A percentile compares a stretch with the other conserved stretches of the same genome.
These are phyloP conservation scores for Phyllotis vaccarum DNA, from an alignment of 2,797 vertebrate genomes.

Conservation along the genomic window DNA sequence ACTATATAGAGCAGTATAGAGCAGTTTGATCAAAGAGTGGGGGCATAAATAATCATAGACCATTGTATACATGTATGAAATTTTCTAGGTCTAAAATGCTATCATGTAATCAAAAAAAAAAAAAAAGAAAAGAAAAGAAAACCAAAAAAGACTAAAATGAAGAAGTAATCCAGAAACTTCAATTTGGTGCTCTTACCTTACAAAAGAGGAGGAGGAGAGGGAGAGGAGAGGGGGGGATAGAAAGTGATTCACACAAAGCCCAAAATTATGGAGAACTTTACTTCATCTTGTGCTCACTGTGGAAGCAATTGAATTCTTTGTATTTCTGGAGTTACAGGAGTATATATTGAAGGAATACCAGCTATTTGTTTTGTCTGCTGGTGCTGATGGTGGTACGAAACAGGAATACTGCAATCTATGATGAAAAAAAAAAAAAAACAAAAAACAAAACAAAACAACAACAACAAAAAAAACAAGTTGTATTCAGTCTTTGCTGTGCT, in stretches of 20 bases:
- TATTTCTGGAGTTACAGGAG: slow-evolving; percentile 87
- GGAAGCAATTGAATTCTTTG: slow-evolving; percentile 86
- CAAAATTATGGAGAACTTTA: slow-evolving; percentile 88
- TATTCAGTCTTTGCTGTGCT: slow-evolving; percentile 92
- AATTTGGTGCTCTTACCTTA: not conserved
- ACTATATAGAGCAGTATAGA: not conserved
- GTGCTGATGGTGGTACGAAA: not conserved
- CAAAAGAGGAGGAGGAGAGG: not conserved
- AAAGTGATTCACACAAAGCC: slow-evolving; percentile 53
- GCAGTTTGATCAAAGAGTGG: not conserved
- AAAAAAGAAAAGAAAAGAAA: no score
- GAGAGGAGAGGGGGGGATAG: not conserved
- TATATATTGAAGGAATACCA: slow-evolving; percentile 95
- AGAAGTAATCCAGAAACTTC: not conserved
- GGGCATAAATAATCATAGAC: no score
- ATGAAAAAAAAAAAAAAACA: no score
- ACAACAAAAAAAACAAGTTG: slow-evolving; percentile 82
- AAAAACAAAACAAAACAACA: no score
- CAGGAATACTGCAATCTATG: slow-evolving; percentile 90
- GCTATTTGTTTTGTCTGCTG: slow-evolving; percentile 87
- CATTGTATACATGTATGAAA: not conserved
- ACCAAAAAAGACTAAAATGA: slow-evolving; percentile 34
- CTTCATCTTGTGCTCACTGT: slow-evolving; percentile 89
- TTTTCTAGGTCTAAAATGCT: not conserved
- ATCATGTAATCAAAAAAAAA: not conserved